Evolutionary conservation across 1,140 invertebrate genomes (phyloP).

Genomic region (Mycetomoellerius zeteki): DNA sequence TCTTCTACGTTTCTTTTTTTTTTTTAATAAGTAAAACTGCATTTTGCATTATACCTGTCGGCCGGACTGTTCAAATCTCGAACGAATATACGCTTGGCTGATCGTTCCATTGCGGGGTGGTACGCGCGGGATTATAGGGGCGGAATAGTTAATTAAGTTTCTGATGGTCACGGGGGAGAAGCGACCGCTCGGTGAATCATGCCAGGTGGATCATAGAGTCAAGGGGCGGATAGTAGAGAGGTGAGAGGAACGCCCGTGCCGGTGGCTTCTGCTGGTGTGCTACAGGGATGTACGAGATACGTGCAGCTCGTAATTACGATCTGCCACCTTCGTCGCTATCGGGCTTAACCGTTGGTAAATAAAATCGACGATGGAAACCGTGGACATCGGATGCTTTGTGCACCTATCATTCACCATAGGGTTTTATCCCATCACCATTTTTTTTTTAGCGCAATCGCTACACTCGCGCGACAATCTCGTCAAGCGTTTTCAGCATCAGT

Average conservation of each 20-base stretch:
- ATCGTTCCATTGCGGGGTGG: slow-evolving; percentile 30
- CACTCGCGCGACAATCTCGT: slow-evolving; percentile 30
- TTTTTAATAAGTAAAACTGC: slow-evolving; percentile 16
- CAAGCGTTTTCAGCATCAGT: not conserved
- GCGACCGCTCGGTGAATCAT: slow-evolving; percentile 81
- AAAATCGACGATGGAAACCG: slow-evolving; percentile 57
- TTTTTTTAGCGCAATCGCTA: slow-evolving; percentile 6
- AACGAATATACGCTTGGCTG: slow-evolving; percentile 45
- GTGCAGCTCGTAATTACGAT: slow-evolving; percentile 80
- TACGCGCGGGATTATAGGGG: slow-evolving; percentile 76
- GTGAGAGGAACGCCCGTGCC: slow-evolving; percentile 42
- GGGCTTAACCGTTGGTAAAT: slow-evolving; percentile 59
- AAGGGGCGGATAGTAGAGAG: slow-evolving; percentile 45
- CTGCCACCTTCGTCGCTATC: slow-evolving; percentile 58
- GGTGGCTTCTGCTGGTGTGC: slow-evolving; percentile 31
- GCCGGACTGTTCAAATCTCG: slow-evolving; percentile 52
- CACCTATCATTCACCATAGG: slow-evolving; percentile 8
- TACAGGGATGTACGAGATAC: slow-evolving; percentile 61
- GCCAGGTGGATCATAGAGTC: slow-evolving; percentile 64
- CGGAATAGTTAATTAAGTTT: slow-evolving; percentile 85
- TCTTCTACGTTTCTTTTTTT: not conserved
- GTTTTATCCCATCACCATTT: slow-evolving; percentile 30
- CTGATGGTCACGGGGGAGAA: slow-evolving; percentile 79
- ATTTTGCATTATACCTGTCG: slow-evolving; percentile 33
- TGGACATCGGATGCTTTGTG: slow-evolving; percentile 35